phyloP scores from a whole-genome alignment of 2,888 invertebrate species.

The Cosmopolites sordidus region DNA sequence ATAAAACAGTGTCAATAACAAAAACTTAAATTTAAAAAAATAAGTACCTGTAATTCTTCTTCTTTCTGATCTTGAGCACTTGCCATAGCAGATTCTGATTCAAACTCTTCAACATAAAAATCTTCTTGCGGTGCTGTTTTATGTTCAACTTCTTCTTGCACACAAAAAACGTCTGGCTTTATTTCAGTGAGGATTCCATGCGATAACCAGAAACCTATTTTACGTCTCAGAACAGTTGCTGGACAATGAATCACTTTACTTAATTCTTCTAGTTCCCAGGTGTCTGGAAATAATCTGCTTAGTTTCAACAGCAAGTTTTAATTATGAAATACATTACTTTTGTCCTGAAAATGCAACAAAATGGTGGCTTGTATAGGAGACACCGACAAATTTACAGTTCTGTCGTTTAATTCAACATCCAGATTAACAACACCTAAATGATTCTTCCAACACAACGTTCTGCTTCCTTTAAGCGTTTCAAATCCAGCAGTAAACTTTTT shows the following conservation, averaged over 20 bases:
- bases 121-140: conserved; percentile 48
- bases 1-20: not conserved
- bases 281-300: conserved; percentile 49
- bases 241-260: conserved; percentile 85
- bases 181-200: conserved; percentile 80
- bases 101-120: conserved; percentile 79
- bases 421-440: conserved; percentile 88
- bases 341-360: conserved; percentile 87
- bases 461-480: conserved; percentile 85
- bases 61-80: conserved; percentile 91
- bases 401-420: conserved; percentile 82
- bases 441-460: conserved; percentile 90
- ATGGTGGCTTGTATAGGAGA: conserved; percentile 92
- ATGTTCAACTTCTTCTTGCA: conserved; percentile 62
- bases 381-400: conserved; percentile 71
- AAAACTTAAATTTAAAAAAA: not conserved
- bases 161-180: conserved; percentile 66
- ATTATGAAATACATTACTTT: conserved; percentile 64
- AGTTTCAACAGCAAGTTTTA: too few species aligned
- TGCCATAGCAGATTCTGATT: conserved; percentile 90
- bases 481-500: conserved; percentile 85
- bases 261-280: conserved; percentile 84
- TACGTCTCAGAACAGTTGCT: conserved; percentile 74
- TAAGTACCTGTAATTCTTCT: conserved; percentile 78
- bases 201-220: conserved; percentile 93